Base-by-base conservation (phyloP, 2,113 vertebrate genomes). In the Uria lomvia region DNA sequence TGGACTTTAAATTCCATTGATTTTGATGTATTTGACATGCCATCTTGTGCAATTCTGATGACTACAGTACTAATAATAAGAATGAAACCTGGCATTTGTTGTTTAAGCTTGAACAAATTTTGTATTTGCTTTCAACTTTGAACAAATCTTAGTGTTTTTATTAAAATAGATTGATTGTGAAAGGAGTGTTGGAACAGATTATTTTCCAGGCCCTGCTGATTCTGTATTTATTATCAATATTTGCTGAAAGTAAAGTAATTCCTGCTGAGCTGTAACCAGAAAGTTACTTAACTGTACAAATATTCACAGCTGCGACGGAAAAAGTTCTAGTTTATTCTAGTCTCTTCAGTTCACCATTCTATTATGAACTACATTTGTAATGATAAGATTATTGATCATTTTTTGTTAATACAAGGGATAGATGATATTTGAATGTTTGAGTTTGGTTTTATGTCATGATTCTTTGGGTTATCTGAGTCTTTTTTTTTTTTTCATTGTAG, bases 211-310 rank as follows among this genome's bases (percentile, higher is more conserved):
- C 50, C 42, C 50, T 84, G 58, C 32, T 92, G 73, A 82, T 90
- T 92, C n/a, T 74, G n/a, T 90, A 76, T 90, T 88, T 89, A 82
- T 95, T 94, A 79, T 68, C 94, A 94, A 77, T 95, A 93, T 97
- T 95, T 94, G 50, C 58, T 85, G 85, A 86, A 90, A 81, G 21
- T 74, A 93, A 91, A 62, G 27, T 79, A 83, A 74, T 50, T 89
- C 62, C 47, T 87, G 55, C 76, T 80, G 73, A 92, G 63, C 58
- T 62, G 47, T 71, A 65, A 74, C 36, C 73, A 94, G 82, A 96
- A 91, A 88, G 45, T 81, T 86, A 62, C 82, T 91, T 76, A 72
- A 66, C 27, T 74, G 36, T 87, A 79, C 78, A 94, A 88, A 94
- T 92, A 90, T 36, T 91, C 79, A 52, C 52, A 96, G 42, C 62